Conservation (phyloP, 2,888 invertebrate genomes). For the Stomorhina lunata region DNA sequence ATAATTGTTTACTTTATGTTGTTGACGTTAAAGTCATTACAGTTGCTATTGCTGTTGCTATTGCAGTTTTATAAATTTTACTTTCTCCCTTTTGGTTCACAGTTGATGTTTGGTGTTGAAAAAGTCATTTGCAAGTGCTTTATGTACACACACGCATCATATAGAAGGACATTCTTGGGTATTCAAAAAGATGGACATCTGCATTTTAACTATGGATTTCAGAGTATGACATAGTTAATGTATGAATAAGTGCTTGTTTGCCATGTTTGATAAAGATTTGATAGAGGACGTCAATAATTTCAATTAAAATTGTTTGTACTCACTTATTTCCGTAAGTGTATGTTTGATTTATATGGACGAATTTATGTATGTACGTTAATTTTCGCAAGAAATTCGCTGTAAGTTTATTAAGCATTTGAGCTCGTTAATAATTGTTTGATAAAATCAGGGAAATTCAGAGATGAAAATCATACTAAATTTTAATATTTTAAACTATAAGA, state of each 20-base stretch:
- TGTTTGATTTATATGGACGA: no score
- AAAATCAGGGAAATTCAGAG: constrained; percentile 2
- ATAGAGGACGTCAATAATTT: constrained; percentile 46
- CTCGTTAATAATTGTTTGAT: constrained; percentile 27
- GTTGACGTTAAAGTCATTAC: constrained; percentile 27
- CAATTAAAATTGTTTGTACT: constrained; percentile 36
- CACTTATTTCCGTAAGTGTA: not conserved
- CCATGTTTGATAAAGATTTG: constrained; percentile 4
- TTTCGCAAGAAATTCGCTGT: not conserved
- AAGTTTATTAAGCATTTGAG: constrained; percentile 25
- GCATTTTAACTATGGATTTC: not conserved
- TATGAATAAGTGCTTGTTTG: constrained; percentile 2
- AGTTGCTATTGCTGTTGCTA: not conserved
- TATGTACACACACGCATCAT: constrained; percentile 20
- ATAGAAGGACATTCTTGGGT: not conserved
- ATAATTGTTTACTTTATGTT: constrained; percentile 40
- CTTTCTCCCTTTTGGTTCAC: constrained; percentile 35
- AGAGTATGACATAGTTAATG: not conserved
- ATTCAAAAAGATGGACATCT: not conserved
- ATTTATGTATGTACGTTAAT: not conserved
- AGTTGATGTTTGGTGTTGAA: constrained; percentile 59
- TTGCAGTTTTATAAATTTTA: constrained; percentile 39
- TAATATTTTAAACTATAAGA: no score
- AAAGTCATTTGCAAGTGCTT: constrained; percentile 62
- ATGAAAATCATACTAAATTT: no score